Base-by-base conservation (phyloP, 2,888 invertebrate species). In the Tribolium freemani region DNA sequence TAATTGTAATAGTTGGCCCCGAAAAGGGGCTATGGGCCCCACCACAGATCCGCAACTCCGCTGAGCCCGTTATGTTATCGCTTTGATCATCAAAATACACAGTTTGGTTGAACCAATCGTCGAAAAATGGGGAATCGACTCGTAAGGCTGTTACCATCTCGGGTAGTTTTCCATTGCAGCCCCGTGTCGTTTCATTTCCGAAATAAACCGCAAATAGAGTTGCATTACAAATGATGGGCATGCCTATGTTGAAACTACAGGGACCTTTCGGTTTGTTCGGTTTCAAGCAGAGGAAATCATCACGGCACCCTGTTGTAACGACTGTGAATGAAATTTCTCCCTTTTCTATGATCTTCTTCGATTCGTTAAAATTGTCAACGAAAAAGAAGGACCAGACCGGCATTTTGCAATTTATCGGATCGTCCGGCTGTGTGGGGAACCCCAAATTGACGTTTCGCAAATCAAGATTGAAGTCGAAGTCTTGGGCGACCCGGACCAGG, bases 331-430 rank as follows among this genome's bases (percentile, higher is more conserved):
- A 51, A 11, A 16, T 9, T 50, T 13, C 1, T 30, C 11, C 11
- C 9, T 51, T 63, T 51, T 50, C 26, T 5, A 8, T 26, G n/a
- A 10, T 9, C 11, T 53, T 51, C 26, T 8, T 26, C 13, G 10
- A 10, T 2, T 13, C 0, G 8, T 13, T 20, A 13, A 6, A 13
- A 50, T 16, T 8, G 8, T 50, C 8, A 3, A 20, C 10, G 38
- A 31, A 10, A 20, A 53, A 38, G 13, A 16, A 50, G n/a, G 58
- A 58, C 58, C 64, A 64, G 5, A 50, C 31, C 4, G 51, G 13
- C 20, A 53, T 6, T 38, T 31, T 51, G 9, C 64, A n/a, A n/a
- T n/a, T n/a, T n/a, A n/a, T n/a, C n/a, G n/a, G n/a, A n/a, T n/a
- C n/a, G n/a, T n/a, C n/a, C n/a, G n/a, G n/a, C n/a, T n/a, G n/a